phyloP scores from a whole-genome alignment of 64 coral and sea anemone species.

The Pocillopora verrucosa region DNA sequence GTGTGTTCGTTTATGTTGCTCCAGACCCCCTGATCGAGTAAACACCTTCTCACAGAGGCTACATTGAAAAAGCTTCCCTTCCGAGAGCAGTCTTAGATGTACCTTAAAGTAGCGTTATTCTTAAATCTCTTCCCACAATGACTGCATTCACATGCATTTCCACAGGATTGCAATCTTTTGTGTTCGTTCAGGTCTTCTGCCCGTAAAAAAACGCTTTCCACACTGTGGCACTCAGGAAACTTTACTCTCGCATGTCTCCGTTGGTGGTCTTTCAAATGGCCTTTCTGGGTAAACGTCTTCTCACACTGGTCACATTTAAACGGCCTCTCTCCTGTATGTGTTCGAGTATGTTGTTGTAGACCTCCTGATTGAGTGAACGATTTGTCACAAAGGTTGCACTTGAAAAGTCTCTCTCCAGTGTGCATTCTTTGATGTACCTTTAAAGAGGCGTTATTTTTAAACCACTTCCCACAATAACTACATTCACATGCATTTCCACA shows the following conservation, averaged over 20 bases:
- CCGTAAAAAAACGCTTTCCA: conserved; percentile 18
- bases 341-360: not conserved
- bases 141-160: not conserved
- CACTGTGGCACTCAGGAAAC: conserved; percentile 10
- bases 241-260: not conserved
- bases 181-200: not conserved
- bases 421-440: conserved; percentile 19
- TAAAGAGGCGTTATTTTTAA: not conserved
- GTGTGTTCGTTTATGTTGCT: not conserved
- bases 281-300: not conserved
- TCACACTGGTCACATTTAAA: conserved; percentile 24
- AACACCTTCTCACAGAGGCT: not conserved
- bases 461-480: not conserved
- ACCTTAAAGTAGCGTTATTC: not conserved
- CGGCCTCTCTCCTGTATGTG: not conserved
- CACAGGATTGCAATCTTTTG: not conserved
- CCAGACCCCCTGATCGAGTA: not conserved
- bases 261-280: not conserved
- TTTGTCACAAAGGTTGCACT: conserved; percentile 22
- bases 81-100: not conserved
- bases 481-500: not conserved
- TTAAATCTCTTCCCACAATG: not conserved
- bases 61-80: not conserved
- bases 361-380: not conserved
- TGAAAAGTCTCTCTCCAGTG: not conserved